phyloP scores from a whole-genome alignment of 2,888 invertebrate species.

The Amphipoea lucens region DNA sequence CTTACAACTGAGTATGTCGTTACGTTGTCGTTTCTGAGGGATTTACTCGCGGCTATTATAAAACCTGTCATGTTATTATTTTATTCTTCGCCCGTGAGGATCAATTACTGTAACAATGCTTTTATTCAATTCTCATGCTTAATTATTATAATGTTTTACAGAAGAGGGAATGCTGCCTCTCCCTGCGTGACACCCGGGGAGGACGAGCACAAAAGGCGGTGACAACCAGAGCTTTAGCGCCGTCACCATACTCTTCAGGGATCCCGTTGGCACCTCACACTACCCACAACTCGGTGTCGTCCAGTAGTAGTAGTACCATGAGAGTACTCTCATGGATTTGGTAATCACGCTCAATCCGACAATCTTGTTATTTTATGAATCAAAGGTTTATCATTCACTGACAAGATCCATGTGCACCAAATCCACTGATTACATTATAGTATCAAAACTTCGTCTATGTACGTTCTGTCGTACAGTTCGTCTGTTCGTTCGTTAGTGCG shows the following conservation, averaged over 20 bases:
- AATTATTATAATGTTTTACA: constrained; percentile 13
- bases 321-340: background rate
- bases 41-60: constrained; percentile 7
- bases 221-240: background rate
- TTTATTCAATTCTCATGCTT: background rate
- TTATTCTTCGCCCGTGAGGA: constrained; percentile 9
- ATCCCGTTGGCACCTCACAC: background rate
- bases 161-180: constrained; percentile 4
- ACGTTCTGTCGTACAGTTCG: background rate
- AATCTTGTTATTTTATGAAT: background rate
- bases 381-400: background rate
- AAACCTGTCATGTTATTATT: constrained; percentile 19
- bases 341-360: background rate
- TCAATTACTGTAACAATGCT: background rate
- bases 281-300: background rate
- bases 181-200: background rate
- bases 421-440: background rate
- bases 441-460: background rate
- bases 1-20: background rate
- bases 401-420: background rate
- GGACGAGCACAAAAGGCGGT: too few relatives aligned
- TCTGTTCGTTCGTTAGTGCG: background rate
- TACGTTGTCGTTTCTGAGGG: background rate
- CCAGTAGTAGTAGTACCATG: background rate
- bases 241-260: background rate